phyloP scores from a whole-genome alignment of 2,113 vertebrate genomes.

The Ivindomyrus marchei region DNA sequence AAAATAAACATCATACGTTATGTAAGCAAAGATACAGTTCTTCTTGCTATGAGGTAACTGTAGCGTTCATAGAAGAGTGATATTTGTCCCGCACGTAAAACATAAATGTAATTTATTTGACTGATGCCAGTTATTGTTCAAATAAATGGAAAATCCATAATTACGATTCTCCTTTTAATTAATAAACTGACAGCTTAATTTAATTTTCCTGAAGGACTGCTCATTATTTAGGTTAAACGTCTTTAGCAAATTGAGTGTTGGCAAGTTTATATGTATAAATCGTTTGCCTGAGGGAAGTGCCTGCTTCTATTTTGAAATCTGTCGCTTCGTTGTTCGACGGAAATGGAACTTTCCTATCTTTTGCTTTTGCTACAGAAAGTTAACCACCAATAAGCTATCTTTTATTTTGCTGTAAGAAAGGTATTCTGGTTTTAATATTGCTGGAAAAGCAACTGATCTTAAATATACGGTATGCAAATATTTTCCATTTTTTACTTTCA shows the following conservation, averaged over 20 bases:
- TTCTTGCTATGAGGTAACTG: background rate
- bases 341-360: background rate
- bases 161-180: background rate
- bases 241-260: background rate
- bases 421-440: background rate
- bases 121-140: background rate
- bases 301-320: slow-evolving; percentile 1
- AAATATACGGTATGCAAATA: background rate
- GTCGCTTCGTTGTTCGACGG: background rate
- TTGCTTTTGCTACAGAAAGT: background rate
- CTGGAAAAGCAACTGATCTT: background rate
- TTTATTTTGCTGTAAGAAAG: background rate
- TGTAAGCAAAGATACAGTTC: background rate
- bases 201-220: background rate
- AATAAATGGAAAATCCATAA: background rate
- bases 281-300: background rate
- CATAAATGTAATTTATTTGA: background rate
- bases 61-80: background rate
- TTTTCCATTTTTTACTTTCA: background rate
- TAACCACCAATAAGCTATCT: background rate
- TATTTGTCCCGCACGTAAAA: background rate
- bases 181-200: background rate
- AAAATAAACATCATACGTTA: background rate
- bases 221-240: background rate
- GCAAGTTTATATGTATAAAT: background rate